Percentiles rank a stretch among this genome's conserved stretches.
Conservation (phyloP, 1,140 invertebrate genomes). For the Thaumatotibia leucotreta region DNA sequence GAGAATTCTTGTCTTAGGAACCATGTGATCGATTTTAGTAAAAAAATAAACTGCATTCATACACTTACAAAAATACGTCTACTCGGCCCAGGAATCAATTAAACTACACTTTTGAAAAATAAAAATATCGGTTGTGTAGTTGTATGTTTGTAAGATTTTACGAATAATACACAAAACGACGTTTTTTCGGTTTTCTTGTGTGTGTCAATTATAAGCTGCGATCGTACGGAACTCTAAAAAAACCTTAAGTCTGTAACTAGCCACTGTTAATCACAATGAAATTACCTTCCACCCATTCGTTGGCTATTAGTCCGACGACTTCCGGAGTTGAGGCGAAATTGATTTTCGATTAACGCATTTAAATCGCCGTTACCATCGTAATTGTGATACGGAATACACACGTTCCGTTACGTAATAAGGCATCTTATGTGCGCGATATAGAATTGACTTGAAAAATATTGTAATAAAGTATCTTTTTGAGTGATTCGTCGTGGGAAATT, state of each 20-base stretch:
- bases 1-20: too few relatives aligned
- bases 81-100: too few relatives aligned
- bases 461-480: not conserved
- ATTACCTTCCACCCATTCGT: constrained; percentile 8
- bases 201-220: too few relatives aligned
- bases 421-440: not conserved
- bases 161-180: too few relatives aligned
- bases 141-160: too few relatives aligned
- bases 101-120: too few relatives aligned
- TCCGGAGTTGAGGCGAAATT: constrained; percentile 27
- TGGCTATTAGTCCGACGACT: constrained; percentile 16
- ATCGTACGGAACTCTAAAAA: not conserved
- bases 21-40: too few relatives aligned
- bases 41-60: too few relatives aligned
- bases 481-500: not conserved
- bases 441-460: not conserved
- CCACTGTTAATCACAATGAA: constrained; percentile 7
- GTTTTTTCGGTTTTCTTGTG: too few relatives aligned
- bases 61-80: too few relatives aligned
- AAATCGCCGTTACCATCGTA: constrained; percentile 15
- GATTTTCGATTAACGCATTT: constrained; percentile 21
- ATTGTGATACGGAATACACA: constrained; percentile 8
- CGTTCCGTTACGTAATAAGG: not conserved
- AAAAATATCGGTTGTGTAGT: too few relatives aligned
- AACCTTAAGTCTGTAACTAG: not conserved